Evolutionary conservation across 2,888 invertebrate genomes (phyloP).

Genomic region (Tenthredo scrophulariae): DNA sequence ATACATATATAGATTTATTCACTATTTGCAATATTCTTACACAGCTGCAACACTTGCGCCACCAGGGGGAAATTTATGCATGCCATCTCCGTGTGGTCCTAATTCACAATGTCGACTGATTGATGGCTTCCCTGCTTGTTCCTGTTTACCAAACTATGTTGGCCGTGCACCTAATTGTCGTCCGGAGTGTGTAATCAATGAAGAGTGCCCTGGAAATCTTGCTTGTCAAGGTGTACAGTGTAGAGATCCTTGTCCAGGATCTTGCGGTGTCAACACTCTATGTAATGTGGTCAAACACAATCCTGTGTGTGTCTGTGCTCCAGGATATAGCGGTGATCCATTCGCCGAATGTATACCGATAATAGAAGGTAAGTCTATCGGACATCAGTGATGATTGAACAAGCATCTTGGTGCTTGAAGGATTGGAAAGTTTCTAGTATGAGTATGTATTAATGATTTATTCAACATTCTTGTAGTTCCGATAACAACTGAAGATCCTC

Average conservation of each 20-base stretch:
- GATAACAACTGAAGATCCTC: constrained; percentile 82
- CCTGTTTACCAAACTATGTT: constrained; percentile 88
- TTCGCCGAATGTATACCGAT: constrained; percentile 85
- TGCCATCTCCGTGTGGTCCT: constrained; percentile 91
- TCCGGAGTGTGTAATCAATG: constrained; percentile 91
- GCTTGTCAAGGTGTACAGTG: constrained; percentile 92
- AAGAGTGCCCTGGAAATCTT: constrained; percentile 90
- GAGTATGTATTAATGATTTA: not conserved
- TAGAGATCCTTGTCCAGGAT: constrained; percentile 90
- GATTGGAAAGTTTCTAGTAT: constrained; percentile 54
- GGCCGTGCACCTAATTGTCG: constrained; percentile 93
- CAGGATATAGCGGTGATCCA: constrained; percentile 91
- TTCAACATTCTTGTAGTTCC: constrained; percentile 75
- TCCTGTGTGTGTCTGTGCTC: constrained; percentile 90
- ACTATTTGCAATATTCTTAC: constrained; percentile 61
- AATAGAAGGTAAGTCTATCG: constrained; percentile 72
- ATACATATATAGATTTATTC: constrained; percentile 28
- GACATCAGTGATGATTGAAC: constrained; percentile 28
- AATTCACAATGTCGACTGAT: constrained; percentile 90
- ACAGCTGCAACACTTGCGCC: constrained; percentile 79
- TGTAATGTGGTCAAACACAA: constrained; percentile 92
- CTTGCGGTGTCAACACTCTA: constrained; percentile 89
- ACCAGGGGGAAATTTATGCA: constrained; percentile 86
- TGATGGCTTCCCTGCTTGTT: constrained; percentile 89
- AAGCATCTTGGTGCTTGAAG: constrained; percentile 24